Evolutionary conservation across 2,888 invertebrate genomes (phyloP).

Genomic region (Chironomus riparius): DNA sequence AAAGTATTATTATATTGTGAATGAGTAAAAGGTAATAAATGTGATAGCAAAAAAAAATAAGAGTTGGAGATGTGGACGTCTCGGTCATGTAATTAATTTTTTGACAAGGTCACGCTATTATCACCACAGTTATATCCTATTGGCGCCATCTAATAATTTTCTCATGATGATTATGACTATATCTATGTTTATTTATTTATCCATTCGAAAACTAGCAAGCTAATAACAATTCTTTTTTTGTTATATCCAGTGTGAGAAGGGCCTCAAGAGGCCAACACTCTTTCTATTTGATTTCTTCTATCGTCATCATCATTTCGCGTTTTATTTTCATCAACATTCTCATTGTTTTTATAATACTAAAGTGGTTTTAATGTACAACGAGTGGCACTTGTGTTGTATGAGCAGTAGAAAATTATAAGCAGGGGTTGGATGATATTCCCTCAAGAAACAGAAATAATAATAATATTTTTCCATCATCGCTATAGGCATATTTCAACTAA

Average conservation of each 20-base stretch:
- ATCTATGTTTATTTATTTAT: neutral
- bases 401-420: neutral
- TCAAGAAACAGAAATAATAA: neutral
- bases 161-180: neutral
- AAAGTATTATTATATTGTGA: neutral
- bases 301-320: conserved; percentile 9
- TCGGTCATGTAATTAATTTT: neutral
- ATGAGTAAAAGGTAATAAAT: neutral
- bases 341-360: conserved; percentile 20
- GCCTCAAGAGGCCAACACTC: neutral
- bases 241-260: neutral
- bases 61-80: neutral
- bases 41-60: neutral
- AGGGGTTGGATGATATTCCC: conserved; percentile 7
- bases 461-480: neutral
- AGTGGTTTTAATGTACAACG: conserved; percentile 19
- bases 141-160: neutral
- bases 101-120: conserved; percentile 17
- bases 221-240: neutral
- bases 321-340: neutral
- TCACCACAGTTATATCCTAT: neutral
- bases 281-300: neutral
- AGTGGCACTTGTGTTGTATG: conserved; percentile 11
- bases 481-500: neutral
- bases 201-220: neutral